phyloP scores from a whole-genome alignment of 1,140 invertebrate species.

The Reticulitermes speratus region DNA sequence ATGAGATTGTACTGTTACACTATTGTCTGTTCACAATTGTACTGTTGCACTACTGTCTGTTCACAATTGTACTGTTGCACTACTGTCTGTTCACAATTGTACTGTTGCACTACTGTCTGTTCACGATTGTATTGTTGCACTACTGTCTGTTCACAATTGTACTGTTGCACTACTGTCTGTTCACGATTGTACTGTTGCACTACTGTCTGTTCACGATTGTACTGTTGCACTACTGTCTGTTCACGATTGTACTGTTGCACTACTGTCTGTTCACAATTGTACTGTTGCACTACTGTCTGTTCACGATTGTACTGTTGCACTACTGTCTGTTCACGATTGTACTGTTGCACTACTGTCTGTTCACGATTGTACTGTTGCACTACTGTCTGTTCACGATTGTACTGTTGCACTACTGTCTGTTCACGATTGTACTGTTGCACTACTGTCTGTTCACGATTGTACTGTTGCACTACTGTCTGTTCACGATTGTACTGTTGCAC shows the following conservation, averaged over 20 bases:
- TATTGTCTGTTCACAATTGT: background rate
- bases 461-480: background rate
- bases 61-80: background rate
- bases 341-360: background rate
- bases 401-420: background rate
- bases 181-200: background rate
- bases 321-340: background rate
- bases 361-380: background rate
- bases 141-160: background rate
- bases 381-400: background rate
- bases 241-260: background rate
- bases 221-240: background rate
- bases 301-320: background rate
- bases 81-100: background rate
- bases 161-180: background rate
- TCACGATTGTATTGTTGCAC: background rate
- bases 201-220: background rate
- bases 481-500: background rate
- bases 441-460: background rate
- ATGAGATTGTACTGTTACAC: background rate
- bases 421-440: background rate
- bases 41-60: background rate
- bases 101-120: background rate
- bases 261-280: background rate
- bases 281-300: background rate